Conservation (phyloP, 92 coral and sea anemone species). For the Ricordea florida region DNA sequence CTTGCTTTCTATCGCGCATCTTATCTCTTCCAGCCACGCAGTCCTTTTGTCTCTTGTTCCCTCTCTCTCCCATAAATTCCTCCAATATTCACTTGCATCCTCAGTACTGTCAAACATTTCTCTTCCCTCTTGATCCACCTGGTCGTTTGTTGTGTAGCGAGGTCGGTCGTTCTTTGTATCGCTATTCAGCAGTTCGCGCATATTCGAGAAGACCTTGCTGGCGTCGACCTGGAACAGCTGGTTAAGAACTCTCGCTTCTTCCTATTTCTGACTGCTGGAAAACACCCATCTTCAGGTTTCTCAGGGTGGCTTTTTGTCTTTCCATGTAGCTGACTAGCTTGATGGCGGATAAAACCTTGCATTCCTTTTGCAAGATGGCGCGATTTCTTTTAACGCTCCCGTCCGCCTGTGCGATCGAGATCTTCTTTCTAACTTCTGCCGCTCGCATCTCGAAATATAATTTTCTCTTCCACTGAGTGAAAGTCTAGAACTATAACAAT, state of each 20-base stretch:
- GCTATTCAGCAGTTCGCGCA: neutral
- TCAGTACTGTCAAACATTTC: neutral
- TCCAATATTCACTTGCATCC: slow-evolving; percentile 27
- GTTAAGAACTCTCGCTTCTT: neutral
- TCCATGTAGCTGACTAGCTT: neutral
- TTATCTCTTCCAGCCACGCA: slow-evolving; percentile 24
- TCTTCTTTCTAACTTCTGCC: too few species aligned
- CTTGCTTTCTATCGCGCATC: slow-evolving; percentile 3
- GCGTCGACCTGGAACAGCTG: neutral
- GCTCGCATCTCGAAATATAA: too few species aligned
- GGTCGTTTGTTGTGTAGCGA: neutral
- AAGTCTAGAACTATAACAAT: neutral
- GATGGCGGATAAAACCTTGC: neutral
- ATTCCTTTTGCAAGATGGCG: neutral
- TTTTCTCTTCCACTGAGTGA: too few species aligned
- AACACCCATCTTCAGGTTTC: neutral
- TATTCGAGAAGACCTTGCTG: neutral
- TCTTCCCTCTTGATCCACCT: neutral
- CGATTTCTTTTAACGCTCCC: neutral
- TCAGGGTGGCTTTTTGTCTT: neutral
- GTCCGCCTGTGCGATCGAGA: too few species aligned
- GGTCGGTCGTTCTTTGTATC: neutral
- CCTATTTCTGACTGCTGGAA: neutral
- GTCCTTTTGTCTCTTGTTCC: slow-evolving; percentile 5
- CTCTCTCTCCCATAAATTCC: slow-evolving; percentile 9